phyloP scores from a whole-genome alignment of 1,140 invertebrate genomes.

The Pseudomyrmex dendroicus region DNA sequence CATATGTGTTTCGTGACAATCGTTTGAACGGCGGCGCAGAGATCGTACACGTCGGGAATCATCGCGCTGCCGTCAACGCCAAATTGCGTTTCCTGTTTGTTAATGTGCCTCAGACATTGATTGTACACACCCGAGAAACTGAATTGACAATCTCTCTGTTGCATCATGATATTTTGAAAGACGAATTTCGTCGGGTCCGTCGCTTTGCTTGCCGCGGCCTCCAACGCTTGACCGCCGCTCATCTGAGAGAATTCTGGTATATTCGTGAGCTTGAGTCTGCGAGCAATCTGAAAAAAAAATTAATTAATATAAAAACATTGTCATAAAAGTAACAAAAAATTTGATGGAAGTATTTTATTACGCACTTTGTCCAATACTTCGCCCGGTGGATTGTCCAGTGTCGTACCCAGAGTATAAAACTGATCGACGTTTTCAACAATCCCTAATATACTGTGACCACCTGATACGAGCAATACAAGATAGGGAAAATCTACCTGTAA shows the following conservation, averaged over 20 bases:
- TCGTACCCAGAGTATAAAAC: constrained; percentile 92
- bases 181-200: constrained; percentile 88
- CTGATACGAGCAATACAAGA: constrained; percentile 95
- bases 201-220: constrained; percentile 91
- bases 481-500: constrained; percentile 91
- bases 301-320: constrained; percentile 2
- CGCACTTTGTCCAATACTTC: constrained; percentile 95
- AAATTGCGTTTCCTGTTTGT: constrained; percentile 87
- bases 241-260: constrained; percentile 90
- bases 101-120: constrained; percentile 85
- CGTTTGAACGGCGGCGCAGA: constrained; percentile 94
- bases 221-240: constrained; percentile 94
- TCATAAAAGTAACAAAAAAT: not conserved
- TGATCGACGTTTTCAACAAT: constrained; percentile 91
- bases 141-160: constrained; percentile 92
- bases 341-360: not conserved
- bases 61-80: constrained; percentile 88
- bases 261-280: constrained; percentile 93
- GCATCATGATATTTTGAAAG: constrained; percentile 87
- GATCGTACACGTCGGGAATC: constrained; percentile 92
- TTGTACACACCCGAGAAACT: constrained; percentile 93
- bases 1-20: constrained; percentile 92
- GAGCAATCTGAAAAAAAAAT: constrained; percentile 88
- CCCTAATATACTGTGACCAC: constrained; percentile 95
- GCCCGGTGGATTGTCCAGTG: constrained; percentile 94